These are phyloP conservation scores for Bombus polaris DNA, from an alignment of 1,140 invertebrate species.

Conservation along the genomic window DNA sequence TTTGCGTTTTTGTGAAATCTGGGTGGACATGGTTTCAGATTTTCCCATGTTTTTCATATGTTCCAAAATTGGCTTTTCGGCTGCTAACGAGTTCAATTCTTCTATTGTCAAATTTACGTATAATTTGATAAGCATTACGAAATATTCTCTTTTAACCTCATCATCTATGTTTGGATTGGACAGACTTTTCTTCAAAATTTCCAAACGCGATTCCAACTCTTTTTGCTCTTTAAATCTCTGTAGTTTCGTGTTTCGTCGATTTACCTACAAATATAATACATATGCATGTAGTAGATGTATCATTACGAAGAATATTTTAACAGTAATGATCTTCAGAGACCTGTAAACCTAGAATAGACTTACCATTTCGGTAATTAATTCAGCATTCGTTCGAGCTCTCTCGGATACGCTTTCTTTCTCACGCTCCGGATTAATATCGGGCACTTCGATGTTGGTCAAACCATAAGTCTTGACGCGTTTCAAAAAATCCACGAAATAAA, in stretches of 20 bases:
- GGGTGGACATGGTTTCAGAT: constrained; percentile 58
- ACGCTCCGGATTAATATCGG: constrained; percentile 70
- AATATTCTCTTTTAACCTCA: constrained; percentile 92
- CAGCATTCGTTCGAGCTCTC: constrained; percentile 67
- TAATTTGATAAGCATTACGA: constrained; percentile 89
- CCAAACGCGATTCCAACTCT: constrained; percentile 88
- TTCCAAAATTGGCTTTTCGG: constrained; percentile 89
- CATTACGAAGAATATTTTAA: background rate
- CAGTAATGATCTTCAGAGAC: background rate
- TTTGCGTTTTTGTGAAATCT: constrained; percentile 77
- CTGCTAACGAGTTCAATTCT: constrained; percentile 88
- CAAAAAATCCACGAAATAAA: constrained; percentile 94
- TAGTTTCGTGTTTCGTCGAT: constrained; percentile 88
- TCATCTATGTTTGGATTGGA: constrained; percentile 88
- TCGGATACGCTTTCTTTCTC: constrained; percentile 51
- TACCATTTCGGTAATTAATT: constrained; percentile 77
- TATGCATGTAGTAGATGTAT: background rate
- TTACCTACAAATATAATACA: constrained; percentile 75
- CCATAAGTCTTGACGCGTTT: constrained; percentile 91
- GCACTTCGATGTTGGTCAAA: constrained; percentile 86
- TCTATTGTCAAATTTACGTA: constrained; percentile 90
- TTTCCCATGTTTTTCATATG: constrained; percentile 84
- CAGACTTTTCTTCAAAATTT: constrained; percentile 86
- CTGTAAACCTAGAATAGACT: background rate
- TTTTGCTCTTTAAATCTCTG: constrained; percentile 91